Evolutionary conservation across 2,797 vertebrate genomes (phyloP).

Genomic region (Acanthis flammea): DNA sequence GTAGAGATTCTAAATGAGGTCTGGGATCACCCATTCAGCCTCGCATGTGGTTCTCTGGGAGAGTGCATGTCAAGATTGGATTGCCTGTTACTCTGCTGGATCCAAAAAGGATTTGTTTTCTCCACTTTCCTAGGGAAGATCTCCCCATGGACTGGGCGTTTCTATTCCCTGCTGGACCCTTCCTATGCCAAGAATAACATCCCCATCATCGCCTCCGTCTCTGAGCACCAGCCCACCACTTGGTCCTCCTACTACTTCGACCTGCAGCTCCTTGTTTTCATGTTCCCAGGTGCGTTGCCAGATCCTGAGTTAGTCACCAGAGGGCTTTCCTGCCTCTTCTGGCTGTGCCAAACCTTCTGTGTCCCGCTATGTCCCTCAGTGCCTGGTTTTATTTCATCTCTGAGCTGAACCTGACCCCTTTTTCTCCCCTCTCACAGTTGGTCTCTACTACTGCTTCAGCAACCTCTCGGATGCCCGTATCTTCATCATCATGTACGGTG

Average conservation of each 20-base stretch:
- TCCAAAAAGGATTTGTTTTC: neutral
- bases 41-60: neutral
- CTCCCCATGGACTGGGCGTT: conserved; percentile 96
- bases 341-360: fast-evolving
- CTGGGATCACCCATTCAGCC: neutral
- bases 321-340: neutral
- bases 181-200: conserved; percentile 99
- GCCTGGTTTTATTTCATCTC: neutral
- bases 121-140: conserved; percentile 85
- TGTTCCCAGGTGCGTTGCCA: conserved; percentile 88
- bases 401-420: neutral
- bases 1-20: fast-evolving
- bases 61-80: fast-evolving
- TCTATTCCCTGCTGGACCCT: conserved; percentile 96
- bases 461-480: conserved; percentile 96
- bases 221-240: conserved; percentile 97
- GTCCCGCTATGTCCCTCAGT: neutral
- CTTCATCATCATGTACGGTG: conserved; percentile 99
- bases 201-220: conserved; percentile 97
- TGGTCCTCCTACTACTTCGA: conserved; percentile 99
- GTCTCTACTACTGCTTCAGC: conserved; percentile 98
- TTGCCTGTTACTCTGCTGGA: fast-evolving
- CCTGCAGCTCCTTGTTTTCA: conserved; percentile 96
- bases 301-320: fast-evolving
- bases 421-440: conserved; percentile 78